phyloP scores from a whole-genome alignment of 2,797 vertebrate species.

The Trematomus bernacchii region DNA sequence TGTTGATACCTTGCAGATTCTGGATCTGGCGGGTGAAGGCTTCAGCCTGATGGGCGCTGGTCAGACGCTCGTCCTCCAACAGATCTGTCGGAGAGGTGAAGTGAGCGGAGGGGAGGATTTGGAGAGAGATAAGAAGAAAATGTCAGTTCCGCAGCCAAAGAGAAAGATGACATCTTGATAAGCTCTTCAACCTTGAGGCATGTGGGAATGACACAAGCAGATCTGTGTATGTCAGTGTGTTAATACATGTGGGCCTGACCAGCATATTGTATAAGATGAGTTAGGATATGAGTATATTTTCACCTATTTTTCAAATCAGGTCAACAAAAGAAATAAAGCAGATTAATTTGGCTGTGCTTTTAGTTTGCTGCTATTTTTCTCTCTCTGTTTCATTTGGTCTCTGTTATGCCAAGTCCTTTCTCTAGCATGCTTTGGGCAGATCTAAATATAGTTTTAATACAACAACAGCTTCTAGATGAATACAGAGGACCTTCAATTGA shows the following conservation, averaged over 20 bases:
- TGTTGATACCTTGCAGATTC: conserved; percentile 88
- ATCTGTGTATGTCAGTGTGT: conserved; percentile 16
- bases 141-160: conserved; percentile 46
- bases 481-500: conserved; percentile 3
- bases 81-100: conserved; percentile 81
- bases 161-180: conserved; percentile 66
- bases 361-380: conserved; percentile 36
- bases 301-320: not conserved
- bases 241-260: conserved; percentile 13
- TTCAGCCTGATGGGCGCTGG: conserved; percentile 92
- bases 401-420: conserved; percentile 26
- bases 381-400: conserved; percentile 18
- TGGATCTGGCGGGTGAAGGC: conserved; percentile 94
- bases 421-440: conserved; percentile 18
- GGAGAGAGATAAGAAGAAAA: conserved; percentile 58
- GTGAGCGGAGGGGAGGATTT: not conserved
- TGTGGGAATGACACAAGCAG: conserved; percentile 40
- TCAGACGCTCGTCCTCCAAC: conserved; percentile 92
- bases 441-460: conserved; percentile 8
- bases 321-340: conserved; percentile 1
- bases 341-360: conserved; percentile 21
- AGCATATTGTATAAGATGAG: not conserved
- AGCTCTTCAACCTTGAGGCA: conserved; percentile 62
- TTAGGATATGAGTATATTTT: not conserved
- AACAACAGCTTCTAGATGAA: conserved; percentile 1